Percentiles rank a stretch among this genome's conserved stretches.
Conservation (phyloP, 2,888 invertebrate genomes). For the Micoletzkya japonica region DNA sequence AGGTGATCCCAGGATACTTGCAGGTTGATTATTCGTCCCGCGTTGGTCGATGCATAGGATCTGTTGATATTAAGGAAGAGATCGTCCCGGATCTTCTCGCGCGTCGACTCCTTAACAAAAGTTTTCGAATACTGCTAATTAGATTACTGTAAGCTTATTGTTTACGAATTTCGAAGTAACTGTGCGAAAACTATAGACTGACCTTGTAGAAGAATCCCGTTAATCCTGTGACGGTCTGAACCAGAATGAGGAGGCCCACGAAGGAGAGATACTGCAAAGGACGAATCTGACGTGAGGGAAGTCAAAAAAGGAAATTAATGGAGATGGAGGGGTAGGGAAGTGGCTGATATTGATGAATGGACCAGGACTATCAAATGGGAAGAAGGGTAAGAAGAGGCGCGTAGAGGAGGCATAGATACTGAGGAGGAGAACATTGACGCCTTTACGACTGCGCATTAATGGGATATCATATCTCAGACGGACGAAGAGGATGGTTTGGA, state of each 20-base stretch:
- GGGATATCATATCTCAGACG: too few species aligned
- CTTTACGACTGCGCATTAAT: too few species aligned
- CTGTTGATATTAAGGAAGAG: constrained; percentile 74
- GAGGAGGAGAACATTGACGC: too few species aligned
- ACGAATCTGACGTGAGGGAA: background rate
- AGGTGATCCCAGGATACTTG: constrained; percentile 75
- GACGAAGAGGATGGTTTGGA: too few species aligned
- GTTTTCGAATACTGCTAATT: background rate
- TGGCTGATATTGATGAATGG: too few species aligned
- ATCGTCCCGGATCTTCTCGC: constrained; percentile 73
- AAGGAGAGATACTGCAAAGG: constrained; percentile 77
- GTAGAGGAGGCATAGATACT: too few species aligned
- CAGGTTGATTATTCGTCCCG: constrained; percentile 70
- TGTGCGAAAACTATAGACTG: constrained; percentile 64
- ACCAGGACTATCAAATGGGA: too few species aligned
- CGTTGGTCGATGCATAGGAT: constrained; percentile 70
- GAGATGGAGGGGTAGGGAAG: too few species aligned
- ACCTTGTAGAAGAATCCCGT: constrained; percentile 79
- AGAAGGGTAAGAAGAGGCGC: too few species aligned
- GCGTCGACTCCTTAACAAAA: constrained; percentile 40
- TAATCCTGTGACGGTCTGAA: constrained; percentile 78
- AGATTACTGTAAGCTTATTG: background rate
- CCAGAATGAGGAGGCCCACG: constrained; percentile 77
- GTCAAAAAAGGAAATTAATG: background rate
- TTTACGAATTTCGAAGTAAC: background rate